Evolutionary conservation across 2,888 invertebrate species (phyloP), one percentile per base, ranked within the genome.

Genomic region (Eumerus sabulonum): DNA sequence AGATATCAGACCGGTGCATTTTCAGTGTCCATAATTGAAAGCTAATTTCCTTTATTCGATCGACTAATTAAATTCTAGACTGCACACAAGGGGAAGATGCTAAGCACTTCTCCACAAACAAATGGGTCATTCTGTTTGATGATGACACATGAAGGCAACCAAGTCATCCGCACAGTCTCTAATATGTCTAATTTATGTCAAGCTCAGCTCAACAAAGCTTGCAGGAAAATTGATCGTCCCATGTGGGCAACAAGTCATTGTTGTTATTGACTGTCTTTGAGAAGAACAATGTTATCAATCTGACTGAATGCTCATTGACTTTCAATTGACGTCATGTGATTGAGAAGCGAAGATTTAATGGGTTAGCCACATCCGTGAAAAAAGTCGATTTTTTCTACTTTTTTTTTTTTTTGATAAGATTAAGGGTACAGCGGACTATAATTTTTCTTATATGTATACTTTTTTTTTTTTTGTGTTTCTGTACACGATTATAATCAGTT

Each of bases 271-370:
- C 44, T 19, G 35, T 9, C n/a, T 51, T 40, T 4, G 16, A 47
- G 19, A 35, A 5, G 16, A 14, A 12, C 4, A 44, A 35, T 27
- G 11, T 60, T 16, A 60, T 35, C 18, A 9, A 16, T 12, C 27
- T 1, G 35, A 53, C 12, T 3, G n/a, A 40, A 3, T 11, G 5
- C 9, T 40, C 40, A 45, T 48, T 64, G 67, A 62, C 56, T 40
- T 50, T 62, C 50, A 27, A 74, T 74, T 74, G 73, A 74, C 73
- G 73, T 74, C 73, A 74, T 56, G 67, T 59, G 67, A 36, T 67
- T 59, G 51, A 59, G 19, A 57, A 17, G 42, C 66, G 66, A 18
- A 57, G 40, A 13, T 44, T 62, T 56, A 40, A 45, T 35, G 19
- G 56, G 14, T 19, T 50, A 11, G 36, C 14, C 50, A 36, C 50